Conservation (phyloP, 2,888 invertebrate species). For the Tenodera sinensis region DNA sequence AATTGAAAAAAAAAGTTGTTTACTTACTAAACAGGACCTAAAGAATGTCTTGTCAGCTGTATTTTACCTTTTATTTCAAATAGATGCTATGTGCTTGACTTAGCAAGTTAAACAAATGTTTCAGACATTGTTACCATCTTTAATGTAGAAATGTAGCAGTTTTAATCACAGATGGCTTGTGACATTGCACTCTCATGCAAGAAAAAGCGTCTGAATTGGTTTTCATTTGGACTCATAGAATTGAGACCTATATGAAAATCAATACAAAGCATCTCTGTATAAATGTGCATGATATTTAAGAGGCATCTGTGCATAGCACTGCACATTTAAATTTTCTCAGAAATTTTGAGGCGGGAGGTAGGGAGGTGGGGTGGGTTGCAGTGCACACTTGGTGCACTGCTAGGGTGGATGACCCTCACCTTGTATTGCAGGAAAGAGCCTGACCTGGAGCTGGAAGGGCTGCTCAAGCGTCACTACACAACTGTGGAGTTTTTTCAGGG, state of each 20-base stretch:
- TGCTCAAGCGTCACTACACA: constrained; percentile 99
- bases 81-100: not conserved
- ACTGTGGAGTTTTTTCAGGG: constrained; percentile 99
- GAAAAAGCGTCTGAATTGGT: not conserved
- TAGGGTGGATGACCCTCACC: constrained; percentile 3
- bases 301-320: not conserved
- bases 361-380: not conserved
- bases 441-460: constrained; percentile 99
- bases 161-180: not conserved
- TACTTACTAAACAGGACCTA: no score
- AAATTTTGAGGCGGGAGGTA: not conserved
- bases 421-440: constrained; percentile 91
- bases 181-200: not conserved
- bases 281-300: not conserved
- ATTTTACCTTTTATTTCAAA: not conserved
- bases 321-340: not conserved
- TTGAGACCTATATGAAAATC: not conserved
- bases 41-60: no score
- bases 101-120: not conserved
- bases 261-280: not conserved
- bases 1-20: no score
- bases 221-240: not conserved
- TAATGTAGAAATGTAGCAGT: not conserved
- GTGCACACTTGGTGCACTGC: not conserved
- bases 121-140: not conserved